Evolutionary conservation across 2,113 vertebrate genomes (phyloP).

Genomic region (Scolopax mira): DNA sequence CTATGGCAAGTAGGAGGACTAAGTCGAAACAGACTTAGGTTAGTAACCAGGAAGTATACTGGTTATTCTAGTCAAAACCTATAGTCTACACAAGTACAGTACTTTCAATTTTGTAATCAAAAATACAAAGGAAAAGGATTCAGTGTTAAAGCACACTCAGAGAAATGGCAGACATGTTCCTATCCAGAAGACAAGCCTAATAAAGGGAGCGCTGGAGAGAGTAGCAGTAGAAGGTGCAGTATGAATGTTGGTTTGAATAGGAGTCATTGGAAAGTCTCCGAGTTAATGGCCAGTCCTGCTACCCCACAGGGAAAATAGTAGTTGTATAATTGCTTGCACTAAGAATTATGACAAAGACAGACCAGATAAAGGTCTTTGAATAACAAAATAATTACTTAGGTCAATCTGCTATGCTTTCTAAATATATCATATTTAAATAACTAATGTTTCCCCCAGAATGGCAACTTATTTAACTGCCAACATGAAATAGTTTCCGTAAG

Average conservation of each 20-base stretch:
- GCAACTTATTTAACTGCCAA: neutral
- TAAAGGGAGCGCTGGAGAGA: neutral
- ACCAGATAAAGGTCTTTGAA: neutral
- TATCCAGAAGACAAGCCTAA: neutral
- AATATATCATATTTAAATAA: neutral
- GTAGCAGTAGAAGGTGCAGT: neutral
- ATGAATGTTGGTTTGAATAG: neutral
- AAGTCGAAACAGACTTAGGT: neutral
- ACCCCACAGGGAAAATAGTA: neutral
- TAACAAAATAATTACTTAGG: neutral
- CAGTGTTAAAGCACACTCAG: neutral
- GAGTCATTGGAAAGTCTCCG: neutral
- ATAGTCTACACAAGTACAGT: neutral
- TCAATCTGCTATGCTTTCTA: neutral
- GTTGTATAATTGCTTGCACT: neutral
- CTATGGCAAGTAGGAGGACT: neutral
- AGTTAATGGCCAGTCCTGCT: neutral
- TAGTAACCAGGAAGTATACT: neutral
- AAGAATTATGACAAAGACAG: neutral
- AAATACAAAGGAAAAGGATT: neutral
- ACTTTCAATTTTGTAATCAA: neutral
- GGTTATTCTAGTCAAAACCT: neutral
- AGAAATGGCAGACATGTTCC: neutral
- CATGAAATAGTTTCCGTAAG: neutral
- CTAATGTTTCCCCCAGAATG: neutral